Evolutionary conservation across 1,140 invertebrate genomes (phyloP).

Genomic region (Pectinophora gossypiella): DNA sequence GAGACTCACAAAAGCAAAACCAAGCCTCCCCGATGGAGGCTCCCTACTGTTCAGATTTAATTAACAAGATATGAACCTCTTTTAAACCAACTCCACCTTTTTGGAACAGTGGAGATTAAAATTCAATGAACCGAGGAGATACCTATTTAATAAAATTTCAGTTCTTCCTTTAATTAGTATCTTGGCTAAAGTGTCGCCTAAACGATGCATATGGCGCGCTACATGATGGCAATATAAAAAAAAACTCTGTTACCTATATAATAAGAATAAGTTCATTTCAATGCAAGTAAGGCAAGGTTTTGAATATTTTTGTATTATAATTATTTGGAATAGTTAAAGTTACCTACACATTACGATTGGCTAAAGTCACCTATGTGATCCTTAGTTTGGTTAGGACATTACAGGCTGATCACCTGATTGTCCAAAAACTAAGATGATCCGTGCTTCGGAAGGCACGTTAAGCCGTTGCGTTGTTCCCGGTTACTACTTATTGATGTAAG

Average conservation of each 20-base stretch:
- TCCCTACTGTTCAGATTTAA: slow-evolving; percentile 68
- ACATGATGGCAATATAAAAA: neutral
- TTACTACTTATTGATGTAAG: too few species aligned
- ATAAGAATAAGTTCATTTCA: slow-evolving; percentile 64
- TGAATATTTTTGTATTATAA: too few species aligned
- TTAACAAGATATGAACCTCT: slow-evolving; percentile 71
- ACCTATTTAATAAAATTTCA: slow-evolving; percentile 36
- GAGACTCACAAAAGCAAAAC: slow-evolving; percentile 52
- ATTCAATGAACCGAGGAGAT: slow-evolving; percentile 47
- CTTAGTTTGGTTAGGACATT: too few species aligned
- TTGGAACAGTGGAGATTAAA: slow-evolving; percentile 56
- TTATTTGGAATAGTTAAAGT: too few species aligned
- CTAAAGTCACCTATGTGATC: too few species aligned
- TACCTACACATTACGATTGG: too few species aligned
- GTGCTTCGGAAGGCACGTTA: too few species aligned
- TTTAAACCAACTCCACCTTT: slow-evolving; percentile 64
- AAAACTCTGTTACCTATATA: slow-evolving; percentile 41
- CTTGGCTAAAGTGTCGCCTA: neutral
- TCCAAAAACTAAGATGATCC: too few species aligned
- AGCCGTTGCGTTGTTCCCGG: too few species aligned
- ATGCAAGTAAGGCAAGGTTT: too few species aligned
- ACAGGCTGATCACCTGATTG: too few species aligned
- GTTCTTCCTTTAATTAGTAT: neutral
- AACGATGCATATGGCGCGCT: neutral
- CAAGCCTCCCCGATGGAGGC: slow-evolving; percentile 42